These are phyloP conservation scores for Enteromius unitaeniatus DNA, from an alignment of 2,797 vertebrate genomes.

Conservation along the genomic window DNA sequence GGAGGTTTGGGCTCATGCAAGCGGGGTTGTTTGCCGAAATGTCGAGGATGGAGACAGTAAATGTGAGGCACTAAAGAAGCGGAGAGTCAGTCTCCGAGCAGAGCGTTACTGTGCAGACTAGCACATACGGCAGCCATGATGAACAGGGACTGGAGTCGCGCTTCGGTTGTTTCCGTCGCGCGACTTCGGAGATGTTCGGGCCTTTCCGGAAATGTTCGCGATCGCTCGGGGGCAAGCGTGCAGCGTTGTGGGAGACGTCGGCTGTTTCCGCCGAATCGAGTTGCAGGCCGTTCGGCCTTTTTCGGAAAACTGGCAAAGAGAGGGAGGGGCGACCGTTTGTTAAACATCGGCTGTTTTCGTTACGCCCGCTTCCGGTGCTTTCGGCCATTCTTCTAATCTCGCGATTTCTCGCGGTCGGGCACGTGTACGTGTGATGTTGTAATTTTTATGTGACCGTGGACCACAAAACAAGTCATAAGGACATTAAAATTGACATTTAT, in stretches of 20 bases:
- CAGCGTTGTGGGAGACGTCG: slow-evolving; percentile 65
- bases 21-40: slow-evolving; percentile 68
- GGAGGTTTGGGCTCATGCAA: slow-evolving; percentile 49
- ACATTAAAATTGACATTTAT: rapidly evolving
- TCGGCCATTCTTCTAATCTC: slow-evolving; percentile 9
- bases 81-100: slow-evolving; percentile 77
- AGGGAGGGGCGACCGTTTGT: slow-evolving; percentile 3
- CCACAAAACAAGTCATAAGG: neutral
- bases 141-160: slow-evolving; percentile 68
- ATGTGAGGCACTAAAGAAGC: slow-evolving; percentile 69
- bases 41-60: slow-evolving; percentile 60
- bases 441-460: neutral
- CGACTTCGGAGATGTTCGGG: slow-evolving; percentile 64
- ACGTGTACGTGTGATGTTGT: neutral
- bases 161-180: slow-evolving; percentile 72
- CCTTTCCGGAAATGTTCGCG: slow-evolving; percentile 53
- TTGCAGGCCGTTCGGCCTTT: slow-evolving; percentile 60
- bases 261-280: slow-evolving; percentile 69
- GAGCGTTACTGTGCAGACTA: slow-evolving; percentile 75
- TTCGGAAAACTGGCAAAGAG: slow-evolving; percentile 55
- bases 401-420: neutral
- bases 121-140: slow-evolving; percentile 82
- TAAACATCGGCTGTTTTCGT: slow-evolving; percentile 35
- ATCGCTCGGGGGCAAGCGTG: neutral
- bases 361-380: neutral